Percentiles rank a stretch among this genome's conserved stretches.
Conservation (phyloP, 2,113 vertebrate species). For the Leuciscus idus region DNA sequence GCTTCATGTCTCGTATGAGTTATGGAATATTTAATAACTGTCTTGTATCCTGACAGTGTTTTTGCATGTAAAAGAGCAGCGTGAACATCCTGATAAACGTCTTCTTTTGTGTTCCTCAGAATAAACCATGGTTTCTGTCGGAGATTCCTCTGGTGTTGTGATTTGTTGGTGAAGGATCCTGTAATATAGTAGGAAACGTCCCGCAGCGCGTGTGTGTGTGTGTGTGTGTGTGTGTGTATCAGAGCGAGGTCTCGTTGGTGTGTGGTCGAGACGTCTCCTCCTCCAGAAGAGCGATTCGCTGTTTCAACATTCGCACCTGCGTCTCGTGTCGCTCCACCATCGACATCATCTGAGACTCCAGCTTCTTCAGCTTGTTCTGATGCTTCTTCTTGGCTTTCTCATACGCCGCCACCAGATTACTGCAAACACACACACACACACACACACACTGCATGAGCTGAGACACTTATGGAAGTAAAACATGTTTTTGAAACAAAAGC, state of each 20-base stretch:
- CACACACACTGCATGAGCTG: not conserved
- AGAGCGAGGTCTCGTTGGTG: conserved; percentile 88
- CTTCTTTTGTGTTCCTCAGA: not conserved
- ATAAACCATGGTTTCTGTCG: not conserved
- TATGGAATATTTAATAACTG: too few species aligned
- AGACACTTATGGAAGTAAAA: too few species aligned
- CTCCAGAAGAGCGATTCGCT: conserved; percentile 86
- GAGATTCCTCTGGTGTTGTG: too few species aligned
- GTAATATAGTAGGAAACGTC: not conserved
- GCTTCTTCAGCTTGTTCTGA: conserved; percentile 88
- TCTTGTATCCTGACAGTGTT: not conserved
- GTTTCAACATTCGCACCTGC: conserved; percentile 89
- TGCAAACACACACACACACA: conserved; percentile 55
- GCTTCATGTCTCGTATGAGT: not conserved
- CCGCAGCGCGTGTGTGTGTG: too few species aligned
- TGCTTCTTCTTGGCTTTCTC: conserved; percentile 92
- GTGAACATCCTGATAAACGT: not conserved
- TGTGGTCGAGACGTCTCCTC: conserved; percentile 87
- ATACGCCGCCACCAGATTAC: conserved; percentile 88
- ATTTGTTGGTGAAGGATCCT: not conserved
- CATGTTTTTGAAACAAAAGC: too few species aligned
- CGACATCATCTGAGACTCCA: conserved; percentile 91
- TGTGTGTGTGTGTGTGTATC: conserved; percentile 50
- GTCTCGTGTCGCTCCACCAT: conserved; percentile 91
- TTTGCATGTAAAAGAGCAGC: not conserved